Base-by-base conservation (phyloP, 2,113 vertebrate genomes). In the Vulpes lagopus region DNA sequence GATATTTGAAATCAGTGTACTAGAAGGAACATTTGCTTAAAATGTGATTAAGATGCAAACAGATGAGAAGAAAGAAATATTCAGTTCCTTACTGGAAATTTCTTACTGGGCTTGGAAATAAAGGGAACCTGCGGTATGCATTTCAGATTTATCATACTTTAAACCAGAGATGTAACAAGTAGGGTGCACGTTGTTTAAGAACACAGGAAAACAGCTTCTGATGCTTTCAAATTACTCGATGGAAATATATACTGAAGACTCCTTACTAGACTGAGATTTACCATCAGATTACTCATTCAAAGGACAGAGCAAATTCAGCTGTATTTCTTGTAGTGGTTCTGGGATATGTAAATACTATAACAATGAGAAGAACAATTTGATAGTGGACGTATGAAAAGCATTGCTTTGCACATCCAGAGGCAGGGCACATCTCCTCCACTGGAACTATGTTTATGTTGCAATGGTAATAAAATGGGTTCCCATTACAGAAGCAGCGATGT, bases 21-120 rank as follows among this genome's bases (percentile, higher is more conserved):
- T 78, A 76, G 60, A 94, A 93, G 62, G 76, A 97, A 88, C 16
- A 65, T 95, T 98, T 96, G 80, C 80, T 95, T 67, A 69, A 96
- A 32, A 32, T 92, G 53, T 92, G 2, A 4, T 96, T 73, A 92
- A 96, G 4, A 23, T 94, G n/a, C 76, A 1, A 20, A 83, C 67
- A 95, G 83, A 95, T 89, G 67, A 87, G 53, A 96, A 81, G 53
- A 91, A 43, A 89, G 11, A 10, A 73, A 22, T 94, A 95, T 65
- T 94, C 71, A 82, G 30, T 90, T 94, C 32, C 9, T 51, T 53
- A n/a, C 64, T 62, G 74, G 55, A 62, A 51, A 35, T 81, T 92
- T 94, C 67, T 57, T 92, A 10, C 2, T 64, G 11, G 7, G 12
- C 49, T 94, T 94, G 78, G 89, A 32, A 53, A 64, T 92, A 30